Evolutionary conservation across 1,140 invertebrate species (phyloP).

Genomic region (Microplitis mediator): DNA sequence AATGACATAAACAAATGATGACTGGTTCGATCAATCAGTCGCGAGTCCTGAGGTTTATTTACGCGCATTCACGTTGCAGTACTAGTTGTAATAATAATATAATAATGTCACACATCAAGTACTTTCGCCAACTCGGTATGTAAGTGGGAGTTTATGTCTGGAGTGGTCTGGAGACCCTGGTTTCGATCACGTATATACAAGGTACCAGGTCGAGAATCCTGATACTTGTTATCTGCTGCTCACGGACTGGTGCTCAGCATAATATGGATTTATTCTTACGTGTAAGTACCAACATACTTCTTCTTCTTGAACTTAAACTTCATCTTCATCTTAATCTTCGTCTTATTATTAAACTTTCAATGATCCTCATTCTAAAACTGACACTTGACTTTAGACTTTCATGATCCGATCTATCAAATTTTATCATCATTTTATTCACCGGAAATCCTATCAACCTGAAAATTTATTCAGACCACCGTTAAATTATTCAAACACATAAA

Average conservation of each 20-base stretch:
- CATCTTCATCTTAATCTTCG: too few relatives aligned
- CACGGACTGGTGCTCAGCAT: slow-evolving; percentile 38
- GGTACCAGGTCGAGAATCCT: slow-evolving; percentile 47
- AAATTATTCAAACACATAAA: too few relatives aligned
- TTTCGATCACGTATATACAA: slow-evolving; percentile 50
- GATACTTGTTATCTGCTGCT: slow-evolving; percentile 50
- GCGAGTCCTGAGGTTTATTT: slow-evolving; percentile 7
- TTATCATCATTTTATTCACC: too few relatives aligned
- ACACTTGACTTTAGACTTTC: not conserved
- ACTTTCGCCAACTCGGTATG: slow-evolving; percentile 51
- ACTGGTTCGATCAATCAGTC: not conserved
- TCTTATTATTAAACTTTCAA: too few relatives aligned
- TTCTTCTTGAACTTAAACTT: not conserved
- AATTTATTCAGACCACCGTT: too few relatives aligned
- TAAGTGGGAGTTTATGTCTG: slow-evolving; percentile 47
- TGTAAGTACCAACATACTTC: not conserved
- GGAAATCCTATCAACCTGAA: too few relatives aligned
- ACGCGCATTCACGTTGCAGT: slow-evolving; percentile 25
- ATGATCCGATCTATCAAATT: too few relatives aligned
- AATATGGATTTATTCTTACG: not conserved
- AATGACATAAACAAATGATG: not conserved
- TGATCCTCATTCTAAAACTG: too few relatives aligned
- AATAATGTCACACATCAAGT: slow-evolving; percentile 37
- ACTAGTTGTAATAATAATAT: slow-evolving; percentile 31
- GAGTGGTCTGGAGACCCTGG: slow-evolving; percentile 38